Evolutionary conservation across 2,888 invertebrate genomes (phyloP), one percentile per base, ranked within the genome.

Genomic region (Cylloceria caligata): DNA sequence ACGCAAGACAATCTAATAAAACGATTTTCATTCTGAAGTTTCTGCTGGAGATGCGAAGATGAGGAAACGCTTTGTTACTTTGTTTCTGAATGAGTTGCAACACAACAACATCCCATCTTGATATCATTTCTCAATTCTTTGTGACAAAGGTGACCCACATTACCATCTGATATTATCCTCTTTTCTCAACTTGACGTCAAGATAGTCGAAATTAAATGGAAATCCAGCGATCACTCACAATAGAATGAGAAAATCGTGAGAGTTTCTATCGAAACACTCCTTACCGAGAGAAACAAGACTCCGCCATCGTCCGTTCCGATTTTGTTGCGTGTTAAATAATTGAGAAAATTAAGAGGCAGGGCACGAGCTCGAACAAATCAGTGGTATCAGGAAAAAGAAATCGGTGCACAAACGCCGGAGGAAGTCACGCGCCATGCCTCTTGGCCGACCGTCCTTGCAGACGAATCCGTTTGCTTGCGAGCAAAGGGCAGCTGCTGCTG

Each of bases 401-500:
- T 71, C 36, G 55, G 68, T 47, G n/a, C 39, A 27, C 60, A 34
- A n/a, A 13, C 36, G 21, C 62, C 52, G 45, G 62, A 69, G 62
- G 55, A 77, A 73, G 77, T 69, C 76, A 52, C 68, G 49, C 30
- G 75, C 42, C 49, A 36, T 67, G 65, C 7, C 34, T 68, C 57
- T 49, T 62, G 55, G 45, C 27, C 42, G 45, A 27, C 49, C 60
- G 74, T 78, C 69, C 74, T 74, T 65, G 68, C 57, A 73, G 64
- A 77, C 68, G 68, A 76, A 83, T 68, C 80, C 72, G 49, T 16
- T 52, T 49, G 68, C 49, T 39, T 42, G 68, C 47, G 42, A 24
- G 57, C 64, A 42, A 5, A 55, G 45, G 74, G 83, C 86, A 86
- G 85, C 83, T 86, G 86, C 83, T 80, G 80, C 73, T 78, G 85